Evolutionary conservation across 2,113 vertebrate genomes (phyloP).

Genomic region (Xiphophorus maculatus): DNA sequence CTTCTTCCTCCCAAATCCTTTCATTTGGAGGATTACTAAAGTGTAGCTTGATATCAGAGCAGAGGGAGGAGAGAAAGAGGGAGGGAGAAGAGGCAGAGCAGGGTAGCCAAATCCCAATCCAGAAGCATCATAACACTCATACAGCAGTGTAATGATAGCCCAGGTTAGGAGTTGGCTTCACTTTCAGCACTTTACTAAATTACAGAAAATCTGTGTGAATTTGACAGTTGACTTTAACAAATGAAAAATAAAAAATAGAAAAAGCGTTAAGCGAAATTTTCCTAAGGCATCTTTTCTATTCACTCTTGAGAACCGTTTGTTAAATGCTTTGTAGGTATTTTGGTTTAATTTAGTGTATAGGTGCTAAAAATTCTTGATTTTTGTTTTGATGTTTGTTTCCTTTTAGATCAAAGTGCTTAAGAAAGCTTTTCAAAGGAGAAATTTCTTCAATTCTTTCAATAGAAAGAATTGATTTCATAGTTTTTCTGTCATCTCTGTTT

Average conservation of each 20-base stretch:
- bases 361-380: neutral
- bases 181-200: constrained; percentile 17
- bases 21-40: constrained; percentile 79
- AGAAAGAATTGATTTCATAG: neutral
- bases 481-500: too few species aligned
- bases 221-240: constrained; percentile 6
- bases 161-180: constrained; percentile 10
- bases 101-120: constrained; percentile 43
- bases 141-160: constrained; percentile 28
- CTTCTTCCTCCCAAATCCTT: constrained; percentile 76
- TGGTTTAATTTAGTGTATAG: neutral
- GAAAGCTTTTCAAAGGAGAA: neutral
- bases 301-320: neutral
- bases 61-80: constrained; percentile 31
- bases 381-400: neutral
- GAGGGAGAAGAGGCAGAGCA: constrained; percentile 27
- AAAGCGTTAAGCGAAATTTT: too few species aligned
- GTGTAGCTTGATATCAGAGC: constrained; percentile 76
- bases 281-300: too few species aligned
- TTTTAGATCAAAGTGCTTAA: neutral
- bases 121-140: constrained; percentile 66
- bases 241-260: neutral
- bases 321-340: neutral
- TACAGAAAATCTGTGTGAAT: neutral
- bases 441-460: neutral